Conservation (phyloP, 2,113 vertebrate species). For the Rhineura floridana region DNA sequence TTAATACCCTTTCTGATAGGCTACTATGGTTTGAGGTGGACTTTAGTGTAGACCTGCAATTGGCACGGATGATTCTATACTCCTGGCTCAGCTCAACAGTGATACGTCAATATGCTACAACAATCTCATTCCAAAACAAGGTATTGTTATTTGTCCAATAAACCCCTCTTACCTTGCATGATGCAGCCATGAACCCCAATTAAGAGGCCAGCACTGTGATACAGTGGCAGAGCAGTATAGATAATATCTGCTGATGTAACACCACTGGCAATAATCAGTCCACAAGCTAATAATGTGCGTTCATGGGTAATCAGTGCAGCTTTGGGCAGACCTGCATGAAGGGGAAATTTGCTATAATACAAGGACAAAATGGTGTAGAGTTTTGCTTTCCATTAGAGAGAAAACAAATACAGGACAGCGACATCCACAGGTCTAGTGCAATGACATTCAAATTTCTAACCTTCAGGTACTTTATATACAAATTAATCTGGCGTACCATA, state of each 20-base stretch:
- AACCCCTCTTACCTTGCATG: constrained; percentile 62
- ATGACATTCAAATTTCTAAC: background rate
- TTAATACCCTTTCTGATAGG: no score
- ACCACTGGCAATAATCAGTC: constrained; percentile 51
- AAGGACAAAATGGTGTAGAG: background rate
- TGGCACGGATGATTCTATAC: no score
- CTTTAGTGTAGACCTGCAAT: no score
- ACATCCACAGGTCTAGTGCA: background rate
- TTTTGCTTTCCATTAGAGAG: background rate
- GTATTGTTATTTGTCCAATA: background rate
- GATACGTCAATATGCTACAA: background rate
- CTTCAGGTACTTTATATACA: background rate
- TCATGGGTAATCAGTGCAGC: constrained; percentile 82
- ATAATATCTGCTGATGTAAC: constrained; percentile 74
- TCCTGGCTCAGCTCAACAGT: no score
- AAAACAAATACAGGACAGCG: background rate
- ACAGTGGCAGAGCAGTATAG: constrained; percentile 83
- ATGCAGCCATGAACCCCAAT: constrained; percentile 81
- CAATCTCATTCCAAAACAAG: background rate
- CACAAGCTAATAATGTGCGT: constrained; percentile 70
- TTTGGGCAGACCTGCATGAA: constrained; percentile 84
- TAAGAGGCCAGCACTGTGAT: constrained; percentile 85
- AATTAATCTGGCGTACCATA: background rate
- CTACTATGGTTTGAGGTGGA: no score
- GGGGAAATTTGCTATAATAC: background rate